Evolutionary conservation across 1,140 invertebrate species (phyloP).

Genomic region (Nomia melanderi): DNA sequence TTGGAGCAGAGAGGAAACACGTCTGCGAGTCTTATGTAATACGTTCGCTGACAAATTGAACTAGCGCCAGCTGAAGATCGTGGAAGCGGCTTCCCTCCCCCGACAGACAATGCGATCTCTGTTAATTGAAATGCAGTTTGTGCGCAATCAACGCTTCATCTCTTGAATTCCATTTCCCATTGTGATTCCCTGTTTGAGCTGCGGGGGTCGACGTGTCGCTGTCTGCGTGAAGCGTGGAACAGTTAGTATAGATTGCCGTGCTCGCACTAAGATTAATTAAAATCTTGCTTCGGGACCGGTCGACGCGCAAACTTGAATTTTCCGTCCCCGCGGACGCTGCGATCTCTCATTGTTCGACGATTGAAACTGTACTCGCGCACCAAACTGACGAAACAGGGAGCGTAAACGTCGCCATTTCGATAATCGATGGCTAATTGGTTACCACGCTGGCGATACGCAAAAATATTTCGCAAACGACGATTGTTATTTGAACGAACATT

Average conservation of each 20-base stretch:
- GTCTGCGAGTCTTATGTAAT: slow-evolving; percentile 11
- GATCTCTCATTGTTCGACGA: too few relatives aligned
- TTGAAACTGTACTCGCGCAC: too few relatives aligned
- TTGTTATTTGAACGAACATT: too few relatives aligned
- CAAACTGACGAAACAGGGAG: too few relatives aligned
- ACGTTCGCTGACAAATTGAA: slow-evolving; percentile 37
- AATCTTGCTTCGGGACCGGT: slow-evolving; percentile 2
- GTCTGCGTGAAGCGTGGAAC: slow-evolving; percentile 23
- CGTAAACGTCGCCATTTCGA: too few relatives aligned
- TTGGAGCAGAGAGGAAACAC: not conserved
- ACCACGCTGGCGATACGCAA: too few relatives aligned
- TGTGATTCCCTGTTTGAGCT: slow-evolving; percentile 41
- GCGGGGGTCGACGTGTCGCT: slow-evolving; percentile 14
- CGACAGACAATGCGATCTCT: slow-evolving; percentile 37
- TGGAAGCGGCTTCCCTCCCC: slow-evolving; percentile 14
- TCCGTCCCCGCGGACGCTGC: not conserved
- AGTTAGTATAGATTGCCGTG: slow-evolving; percentile 30
- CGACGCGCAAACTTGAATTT: not conserved
- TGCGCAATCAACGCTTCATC: slow-evolving; percentile 51
- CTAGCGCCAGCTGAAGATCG: slow-evolving; percentile 36
- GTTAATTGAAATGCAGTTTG: slow-evolving; percentile 53
- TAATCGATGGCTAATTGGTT: too few relatives aligned
- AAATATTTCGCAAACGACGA: too few relatives aligned
- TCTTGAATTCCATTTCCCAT: slow-evolving; percentile 49
- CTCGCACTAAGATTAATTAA: slow-evolving; percentile 39